Base-by-base conservation (phyloP, 1,140 invertebrate genomes). In the Pogonomyrmex californicus region DNA sequence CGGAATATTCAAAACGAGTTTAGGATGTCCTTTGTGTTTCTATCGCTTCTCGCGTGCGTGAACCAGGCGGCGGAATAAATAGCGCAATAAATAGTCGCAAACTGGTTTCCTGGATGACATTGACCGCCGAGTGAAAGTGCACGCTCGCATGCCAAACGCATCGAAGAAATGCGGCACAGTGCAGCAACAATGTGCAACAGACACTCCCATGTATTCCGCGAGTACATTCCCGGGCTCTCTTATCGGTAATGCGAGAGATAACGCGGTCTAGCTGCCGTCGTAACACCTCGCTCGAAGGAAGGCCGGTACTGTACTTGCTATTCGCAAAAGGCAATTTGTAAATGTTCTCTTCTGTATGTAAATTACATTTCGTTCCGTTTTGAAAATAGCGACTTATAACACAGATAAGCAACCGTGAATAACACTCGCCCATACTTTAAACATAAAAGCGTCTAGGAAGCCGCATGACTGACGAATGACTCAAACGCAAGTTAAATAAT, bases 41-140 rank as follows among this genome's bases (percentile, higher is more conserved):
- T 2, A 23, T n/a, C 23, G 23, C 30, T 70, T 70, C 10, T 54
- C 12, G 14, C 4, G 17, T 30, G 7, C 23, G 7, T 9, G 58
- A 83, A 83, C 12, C 7, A 49, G 30, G 4, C 1, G 17, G 23
- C 9, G 36, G 6, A 23, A n/a, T n/a, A n/a, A n/a, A n/a, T n/a
- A 2, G 41, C 23, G 23, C 2, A 4, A 54, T 78, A 65, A 65
- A 78, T 65, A 14, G 4, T 7, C 33, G 23, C 78, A 83, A 92
- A 92, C 91, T 90, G 89, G 91, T 92, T 93, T 90, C 62, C 63
- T n/a, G n/a, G 77, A 87, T 91, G 91, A 93, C 91, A 93, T 93
- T 94, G 92, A 92, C 91, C 89, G 87, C 87, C 38, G 71, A 92
- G 91, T 91, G 92, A 93, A 93, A 93, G 93, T 92, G 56, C 86